phyloP scores from a whole-genome alignment of 2,113 vertebrate species.

The Penelope pileata region DNA sequence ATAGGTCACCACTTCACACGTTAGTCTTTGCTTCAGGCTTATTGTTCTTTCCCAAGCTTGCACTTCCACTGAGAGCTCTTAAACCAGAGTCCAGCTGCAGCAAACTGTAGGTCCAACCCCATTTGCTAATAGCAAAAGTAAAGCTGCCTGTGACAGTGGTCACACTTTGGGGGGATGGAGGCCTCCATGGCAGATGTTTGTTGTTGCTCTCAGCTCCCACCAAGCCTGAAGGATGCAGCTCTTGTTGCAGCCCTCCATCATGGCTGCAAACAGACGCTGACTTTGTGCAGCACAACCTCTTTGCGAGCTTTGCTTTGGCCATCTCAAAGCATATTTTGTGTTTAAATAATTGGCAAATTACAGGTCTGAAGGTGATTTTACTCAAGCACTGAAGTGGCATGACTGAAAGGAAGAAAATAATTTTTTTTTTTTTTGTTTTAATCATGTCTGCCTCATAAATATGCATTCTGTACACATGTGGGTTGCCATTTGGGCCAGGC shows the following conservation, averaged over 20 bases:
- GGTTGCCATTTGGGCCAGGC: background rate
- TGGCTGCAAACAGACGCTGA: background rate
- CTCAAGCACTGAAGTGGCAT: background rate
- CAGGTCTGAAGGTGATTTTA: background rate
- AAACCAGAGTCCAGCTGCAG: background rate
- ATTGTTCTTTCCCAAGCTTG: background rate
- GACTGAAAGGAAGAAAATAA: background rate
- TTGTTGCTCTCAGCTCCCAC: background rate
- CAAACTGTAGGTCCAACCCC: background rate
- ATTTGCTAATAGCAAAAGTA: background rate
- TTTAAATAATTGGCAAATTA: constrained; percentile 2
- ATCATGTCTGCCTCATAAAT: background rate
- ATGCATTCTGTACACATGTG: background rate
- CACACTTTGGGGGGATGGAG: background rate
- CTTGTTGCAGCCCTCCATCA: background rate
- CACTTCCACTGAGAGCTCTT: background rate
- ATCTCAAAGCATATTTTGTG: background rate
- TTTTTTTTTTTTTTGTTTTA: background rate
- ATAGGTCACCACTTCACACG: background rate
- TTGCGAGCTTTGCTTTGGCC: background rate
- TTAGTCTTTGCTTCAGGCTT: background rate
- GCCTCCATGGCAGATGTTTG: background rate
- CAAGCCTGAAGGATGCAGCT: background rate
- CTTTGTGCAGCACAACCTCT: background rate
- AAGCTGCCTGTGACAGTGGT: background rate